Evolutionary conservation across 1,140 invertebrate genomes (phyloP).

Genomic region (Palaemon carinicauda): DNA sequence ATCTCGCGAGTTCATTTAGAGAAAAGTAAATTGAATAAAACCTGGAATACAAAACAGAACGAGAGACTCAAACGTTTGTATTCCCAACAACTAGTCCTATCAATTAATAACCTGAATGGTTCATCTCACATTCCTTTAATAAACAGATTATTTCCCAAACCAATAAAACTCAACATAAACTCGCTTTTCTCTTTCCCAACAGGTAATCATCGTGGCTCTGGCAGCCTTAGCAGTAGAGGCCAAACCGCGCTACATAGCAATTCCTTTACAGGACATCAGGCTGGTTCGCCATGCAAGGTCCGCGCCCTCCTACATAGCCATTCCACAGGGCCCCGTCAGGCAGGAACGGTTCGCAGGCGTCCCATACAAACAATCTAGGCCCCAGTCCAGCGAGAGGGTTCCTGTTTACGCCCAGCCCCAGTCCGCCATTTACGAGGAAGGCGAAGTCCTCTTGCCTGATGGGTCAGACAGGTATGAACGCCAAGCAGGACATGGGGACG

Average conservation of each 20-base stretch:
- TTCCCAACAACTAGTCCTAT: too few species aligned
- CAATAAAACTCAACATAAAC: too few species aligned
- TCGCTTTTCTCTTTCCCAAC: too few species aligned
- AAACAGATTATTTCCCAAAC: too few species aligned
- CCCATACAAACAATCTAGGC: too few species aligned
- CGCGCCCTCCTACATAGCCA: neutral
- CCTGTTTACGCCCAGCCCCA: neutral
- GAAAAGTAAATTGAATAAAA: too few species aligned
- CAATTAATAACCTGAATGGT: too few species aligned
- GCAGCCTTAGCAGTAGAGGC: neutral
- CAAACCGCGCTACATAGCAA: constrained; percentile 3
- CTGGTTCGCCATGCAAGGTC: constrained; percentile 21
- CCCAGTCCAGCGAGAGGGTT: neutral
- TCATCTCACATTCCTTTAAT: too few species aligned
- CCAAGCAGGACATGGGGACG: constrained; percentile 21
- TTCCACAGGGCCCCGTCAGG: neutral
- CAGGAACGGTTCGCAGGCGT: too few species aligned
- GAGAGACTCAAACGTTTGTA: too few species aligned
- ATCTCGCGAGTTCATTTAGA: too few species aligned
- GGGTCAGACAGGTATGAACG: constrained; percentile 27
- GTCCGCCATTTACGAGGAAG: neutral
- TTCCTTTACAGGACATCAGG: constrained; percentile 36
- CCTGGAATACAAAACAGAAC: too few species aligned
- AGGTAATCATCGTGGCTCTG: neutral
- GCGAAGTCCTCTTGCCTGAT: neutral